Conservation (phyloP, 1,140 invertebrate species). For the Wasmannia auropunctata region DNA sequence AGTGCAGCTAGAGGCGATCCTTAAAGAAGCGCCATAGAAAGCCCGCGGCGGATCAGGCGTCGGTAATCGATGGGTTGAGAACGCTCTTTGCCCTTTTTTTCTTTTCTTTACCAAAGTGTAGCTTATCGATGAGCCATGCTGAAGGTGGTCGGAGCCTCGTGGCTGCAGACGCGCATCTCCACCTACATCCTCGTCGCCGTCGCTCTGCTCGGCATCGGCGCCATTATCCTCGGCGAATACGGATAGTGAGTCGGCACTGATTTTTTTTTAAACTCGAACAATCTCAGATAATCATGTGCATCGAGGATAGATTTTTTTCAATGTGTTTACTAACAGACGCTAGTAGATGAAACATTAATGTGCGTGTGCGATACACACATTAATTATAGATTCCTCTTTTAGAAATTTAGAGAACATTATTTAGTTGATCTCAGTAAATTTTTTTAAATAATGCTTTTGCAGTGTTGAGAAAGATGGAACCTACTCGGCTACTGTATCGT, state of each 20-base stretch:
- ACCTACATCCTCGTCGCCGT: slow-evolving; percentile 89
- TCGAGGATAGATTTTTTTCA: not conserved
- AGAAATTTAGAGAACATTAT: not conserved
- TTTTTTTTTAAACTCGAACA: not conserved
- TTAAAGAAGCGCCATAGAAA: slow-evolving; percentile 62
- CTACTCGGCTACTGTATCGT: slow-evolving; percentile 90
- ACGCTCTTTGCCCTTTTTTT: slow-evolving; percentile 74
- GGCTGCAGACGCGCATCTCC: slow-evolving; percentile 90
- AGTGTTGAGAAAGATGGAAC: slow-evolving; percentile 90
- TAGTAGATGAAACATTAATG: not conserved
- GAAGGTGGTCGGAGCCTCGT: slow-evolving; percentile 92
- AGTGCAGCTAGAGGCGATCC: slow-evolving; percentile 52
- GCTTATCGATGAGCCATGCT: slow-evolving; percentile 87
- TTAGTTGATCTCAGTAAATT: not conserved
- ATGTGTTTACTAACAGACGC: not conserved
- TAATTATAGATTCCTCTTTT: not conserved
- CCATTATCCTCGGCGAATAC: slow-evolving; percentile 89
- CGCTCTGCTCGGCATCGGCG: slow-evolving; percentile 88
- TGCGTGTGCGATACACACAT: too few species aligned
- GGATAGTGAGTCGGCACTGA: slow-evolving; percentile 85
- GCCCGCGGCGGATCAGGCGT: slow-evolving; percentile 68
- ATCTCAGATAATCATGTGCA: not conserved
- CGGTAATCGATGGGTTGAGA: slow-evolving; percentile 85
- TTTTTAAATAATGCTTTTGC: slow-evolving; percentile 53
- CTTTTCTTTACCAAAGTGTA: slow-evolving; percentile 72